A percentile compares a stretch with the other conserved stretches of the same genome.
Evolutionary conservation across 2,888 invertebrate genomes (phyloP).

Genomic region (Eupithecia pulchellata): DNA sequence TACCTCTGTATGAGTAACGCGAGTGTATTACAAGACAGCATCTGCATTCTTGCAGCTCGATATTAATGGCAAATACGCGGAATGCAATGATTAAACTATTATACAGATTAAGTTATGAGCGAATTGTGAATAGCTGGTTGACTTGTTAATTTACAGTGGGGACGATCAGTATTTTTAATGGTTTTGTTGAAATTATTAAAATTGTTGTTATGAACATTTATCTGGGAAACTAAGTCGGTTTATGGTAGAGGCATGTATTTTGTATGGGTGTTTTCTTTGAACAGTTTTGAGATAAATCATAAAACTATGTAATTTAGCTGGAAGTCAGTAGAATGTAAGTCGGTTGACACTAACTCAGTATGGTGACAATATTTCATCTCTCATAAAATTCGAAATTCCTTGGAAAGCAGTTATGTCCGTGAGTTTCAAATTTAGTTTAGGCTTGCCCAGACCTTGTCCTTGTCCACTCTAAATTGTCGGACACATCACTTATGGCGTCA

Average conservation of each 20-base stretch:
- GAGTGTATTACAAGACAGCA: slow-evolving; percentile 31
- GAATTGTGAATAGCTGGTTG: slow-evolving; percentile 16
- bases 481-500: background rate
- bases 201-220: background rate
- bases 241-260: background rate
- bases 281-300: background rate
- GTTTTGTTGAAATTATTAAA: background rate
- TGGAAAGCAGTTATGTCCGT: background rate
- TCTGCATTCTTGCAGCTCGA: slow-evolving; percentile 17
- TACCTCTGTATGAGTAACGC: slow-evolving; percentile 39
- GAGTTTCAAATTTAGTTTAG: background rate
- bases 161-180: background rate
- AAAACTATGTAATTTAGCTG: background rate
- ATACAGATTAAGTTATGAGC: slow-evolving; percentile 15
- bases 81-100: slow-evolving; percentile 28
- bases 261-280: background rate
- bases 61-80: slow-evolving; percentile 41
- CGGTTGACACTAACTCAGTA: background rate
- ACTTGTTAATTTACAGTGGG: slow-evolving; percentile 10
- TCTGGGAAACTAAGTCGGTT: background rate
- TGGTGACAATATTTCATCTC: background rate
- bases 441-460: background rate
- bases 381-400: background rate
- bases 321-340: background rate
- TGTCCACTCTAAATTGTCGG: background rate